Base-by-base conservation (phyloP, 1,140 invertebrate genomes). In the Caenorhabditis inopinata region DNA sequence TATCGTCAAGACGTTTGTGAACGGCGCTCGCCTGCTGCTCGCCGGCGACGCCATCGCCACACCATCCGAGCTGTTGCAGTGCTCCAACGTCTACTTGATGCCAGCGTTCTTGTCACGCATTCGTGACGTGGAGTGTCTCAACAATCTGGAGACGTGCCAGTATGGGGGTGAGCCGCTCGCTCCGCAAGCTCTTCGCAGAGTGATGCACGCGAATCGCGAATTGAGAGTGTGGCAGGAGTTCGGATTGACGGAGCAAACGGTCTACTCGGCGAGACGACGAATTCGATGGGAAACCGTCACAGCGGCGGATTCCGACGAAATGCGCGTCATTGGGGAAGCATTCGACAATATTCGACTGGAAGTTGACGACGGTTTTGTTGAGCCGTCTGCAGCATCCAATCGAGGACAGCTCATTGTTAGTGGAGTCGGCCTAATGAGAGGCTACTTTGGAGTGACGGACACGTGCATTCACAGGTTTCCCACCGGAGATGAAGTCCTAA, bases 201-300 rank as follows among this genome's bases (percentile, higher is more conserved):
- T 74, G 12, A 12, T 32, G 7, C 7, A 51, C 12, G 32, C n/a
- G 9, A 23, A 51, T 18, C 14, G 18, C 11, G 9, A 25, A 4
- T 12, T 76, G 38, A 73, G 16, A 7, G 42, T 81, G 4, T 73
- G 23, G 16, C 77, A 82, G 42, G 76, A 82, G 45, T 82, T 82
- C 29, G 81, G 81, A 11, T 47, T 82, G 5, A 82, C 81, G 2
- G 81, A 82, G 32, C 81, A 82, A 49, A 62, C 79, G 0, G 81
- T 82, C 16, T 82, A 82, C 35, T 82, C 81, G n/a, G 12, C 53
- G 5, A 62, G 53, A 16, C 21, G 16, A 32, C n/a, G 27, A n/a
- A 62, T 62, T 29, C 42, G n/a, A 25, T 7, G 45, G 1, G 27
- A n/a, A 35, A 2, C 21, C 1, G 25, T 74, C n/a, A n/a, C n/a